Base-by-base conservation (phyloP, 2,113 vertebrate genomes). In the Ploceus nigricollis region DNA sequence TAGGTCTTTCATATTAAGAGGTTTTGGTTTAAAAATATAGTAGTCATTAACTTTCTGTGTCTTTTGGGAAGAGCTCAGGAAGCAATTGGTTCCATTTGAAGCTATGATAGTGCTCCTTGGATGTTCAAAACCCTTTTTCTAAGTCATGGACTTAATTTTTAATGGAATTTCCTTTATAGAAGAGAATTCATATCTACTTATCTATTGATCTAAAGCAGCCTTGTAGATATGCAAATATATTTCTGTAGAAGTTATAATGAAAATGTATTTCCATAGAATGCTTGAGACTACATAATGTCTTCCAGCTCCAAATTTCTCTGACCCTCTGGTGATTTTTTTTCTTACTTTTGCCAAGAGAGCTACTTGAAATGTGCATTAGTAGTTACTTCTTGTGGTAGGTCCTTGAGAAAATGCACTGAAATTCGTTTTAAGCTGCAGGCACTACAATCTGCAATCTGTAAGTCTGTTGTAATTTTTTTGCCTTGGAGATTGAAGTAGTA, bases 181-280 rank as follows among this genome's bases (percentile, higher is more conserved):
- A 28, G 7, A 72, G 28, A 80, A 65, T 82, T 82, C 10, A 1
- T 60, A 61, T 45, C 3, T 61, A 30, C n/a, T 79, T 87, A 91
- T 72, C 78, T 82, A 4, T 14, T 45, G 44, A 61, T 80, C 82
- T 88, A 48, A 80, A 35, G 21, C 42, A 80, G 53, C 54, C 72
- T 73, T 61, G 66, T 90, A 88, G 82, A 86, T 95, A 92, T 80
- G 85, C 75, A 93, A 80, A 93, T 92, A 1, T 23, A 40, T 66
- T 93, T 83, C 56, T 89, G 17, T 82, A 25, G 40, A n/a, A 68
- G 27, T 58, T 75, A n/a, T 8, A 48, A 44, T 82, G 48, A 53
- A 82, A 91, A 81, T 56, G 4, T 51, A 28, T 87, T 95, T 90
- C 31, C 27, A 19, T 6, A 80, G 85, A 80, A 90, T 42, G 14